Conservation (phyloP, 2,888 invertebrate genomes). For the Allophyes oxyacanthae region DNA sequence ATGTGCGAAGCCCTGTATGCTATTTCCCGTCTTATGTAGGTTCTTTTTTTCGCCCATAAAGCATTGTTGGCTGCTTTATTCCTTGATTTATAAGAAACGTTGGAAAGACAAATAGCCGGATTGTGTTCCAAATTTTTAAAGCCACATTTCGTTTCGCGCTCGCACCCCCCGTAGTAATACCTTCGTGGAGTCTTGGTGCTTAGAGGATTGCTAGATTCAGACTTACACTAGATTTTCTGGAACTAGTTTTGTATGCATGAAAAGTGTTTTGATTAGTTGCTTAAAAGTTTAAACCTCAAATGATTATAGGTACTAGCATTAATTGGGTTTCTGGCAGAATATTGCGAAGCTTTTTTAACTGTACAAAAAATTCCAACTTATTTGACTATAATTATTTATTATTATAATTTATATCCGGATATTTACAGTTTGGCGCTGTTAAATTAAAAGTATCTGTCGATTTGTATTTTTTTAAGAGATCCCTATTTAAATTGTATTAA, state of each 20-base stretch:
- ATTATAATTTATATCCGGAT: too few relatives aligned
- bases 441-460: too few relatives aligned
- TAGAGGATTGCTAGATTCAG: slow-evolving; percentile 55
- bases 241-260: slow-evolving; percentile 34
- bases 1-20: slow-evolving; percentile 85
- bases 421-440: too few relatives aligned
- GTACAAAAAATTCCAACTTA: too few relatives aligned
- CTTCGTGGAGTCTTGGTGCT: slow-evolving; percentile 74
- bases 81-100: slow-evolving; percentile 93
- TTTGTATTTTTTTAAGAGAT: too few relatives aligned
- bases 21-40: slow-evolving; percentile 88
- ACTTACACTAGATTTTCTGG: slow-evolving; percentile 37
- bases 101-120: slow-evolving; percentile 93
- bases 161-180: slow-evolving; percentile 80
- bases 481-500: too few relatives aligned
- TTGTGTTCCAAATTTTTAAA: slow-evolving; percentile 94
- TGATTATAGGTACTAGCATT: too few relatives aligned
- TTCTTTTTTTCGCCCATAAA: slow-evolving; percentile 89
- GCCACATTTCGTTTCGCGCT: slow-evolving; percentile 92
- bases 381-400: too few relatives aligned
- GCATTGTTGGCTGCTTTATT: slow-evolving; percentile 91
- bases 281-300: too few relatives aligned
- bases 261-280: slow-evolving; percentile 3
- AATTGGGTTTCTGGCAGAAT: too few relatives aligned
- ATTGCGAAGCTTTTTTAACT: too few relatives aligned